A percentile compares a stretch with the other conserved stretches of the same genome.
These are phyloP conservation scores for Eilema sororculum DNA, from an alignment of 2,888 invertebrate species.

Conservation along the genomic window DNA sequence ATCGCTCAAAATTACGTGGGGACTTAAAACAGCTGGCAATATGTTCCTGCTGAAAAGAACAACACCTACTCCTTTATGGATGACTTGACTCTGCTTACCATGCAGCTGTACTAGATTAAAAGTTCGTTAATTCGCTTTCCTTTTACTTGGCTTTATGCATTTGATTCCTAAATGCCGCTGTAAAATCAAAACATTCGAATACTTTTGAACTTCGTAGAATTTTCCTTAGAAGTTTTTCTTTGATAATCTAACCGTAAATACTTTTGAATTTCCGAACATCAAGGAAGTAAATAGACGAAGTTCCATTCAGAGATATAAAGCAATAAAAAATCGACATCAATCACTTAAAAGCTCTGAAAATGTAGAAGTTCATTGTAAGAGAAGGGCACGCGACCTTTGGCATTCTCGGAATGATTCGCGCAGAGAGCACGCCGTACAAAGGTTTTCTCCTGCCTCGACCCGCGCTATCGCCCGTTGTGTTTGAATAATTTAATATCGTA, in stretches of 20 bases:
- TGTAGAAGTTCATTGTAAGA: slow-evolving; percentile 56
- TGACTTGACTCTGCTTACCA: background rate
- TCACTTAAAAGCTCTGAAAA: slow-evolving; percentile 55
- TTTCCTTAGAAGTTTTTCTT: slow-evolving; percentile 32
- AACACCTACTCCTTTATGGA: background rate
- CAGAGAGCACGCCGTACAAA: slow-evolving; percentile 49
- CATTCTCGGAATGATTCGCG: slow-evolving; percentile 60
- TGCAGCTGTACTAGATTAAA: slow-evolving; percentile 33
- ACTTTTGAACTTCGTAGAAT: slow-evolving; percentile 1
- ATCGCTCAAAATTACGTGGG: too few species aligned
- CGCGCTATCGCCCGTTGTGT: slow-evolving; percentile 45
- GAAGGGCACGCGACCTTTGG: slow-evolving; percentile 64
- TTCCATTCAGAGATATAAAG: slow-evolving; percentile 43
- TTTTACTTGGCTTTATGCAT: slow-evolving; percentile 30
- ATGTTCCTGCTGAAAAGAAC: too few species aligned
- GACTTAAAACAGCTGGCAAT: too few species aligned
- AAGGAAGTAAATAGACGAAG: slow-evolving; percentile 24
- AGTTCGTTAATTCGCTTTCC: slow-evolving; percentile 37
- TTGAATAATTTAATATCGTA: slow-evolving; percentile 50
- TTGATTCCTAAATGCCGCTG: slow-evolving; percentile 32
- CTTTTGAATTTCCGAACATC: slow-evolving; percentile 31
- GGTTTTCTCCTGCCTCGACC: slow-evolving; percentile 43
- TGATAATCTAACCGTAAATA: slow-evolving; percentile 32
- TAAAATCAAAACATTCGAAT: slow-evolving; percentile 34
- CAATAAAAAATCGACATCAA: slow-evolving; percentile 51